Percentiles rank a stretch among this genome's conserved stretches.
These are phyloP conservation scores for Platycercus adscitus DNA, from an alignment of 2,113 vertebrate genomes.

Conservation along the genomic window DNA sequence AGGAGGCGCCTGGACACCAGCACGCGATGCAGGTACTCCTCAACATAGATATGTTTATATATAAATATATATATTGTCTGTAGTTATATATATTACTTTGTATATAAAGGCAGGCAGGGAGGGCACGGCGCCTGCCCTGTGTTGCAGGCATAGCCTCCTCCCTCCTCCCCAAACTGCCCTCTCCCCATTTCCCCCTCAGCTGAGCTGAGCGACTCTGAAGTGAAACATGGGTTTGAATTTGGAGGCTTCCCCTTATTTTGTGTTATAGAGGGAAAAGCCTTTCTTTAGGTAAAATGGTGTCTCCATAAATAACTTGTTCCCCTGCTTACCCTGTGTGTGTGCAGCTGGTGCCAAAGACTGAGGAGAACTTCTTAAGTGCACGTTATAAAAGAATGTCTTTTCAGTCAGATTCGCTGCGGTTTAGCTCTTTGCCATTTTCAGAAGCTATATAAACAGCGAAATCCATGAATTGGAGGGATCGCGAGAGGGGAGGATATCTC, in stretches of 20 bases:
- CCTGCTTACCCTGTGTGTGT: fast-evolving
- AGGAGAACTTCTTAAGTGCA: background rate
- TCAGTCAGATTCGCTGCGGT: background rate
- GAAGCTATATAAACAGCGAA: background rate
- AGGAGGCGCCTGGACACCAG: fast-evolving
- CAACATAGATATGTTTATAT: background rate
- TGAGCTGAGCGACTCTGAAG: background rate
- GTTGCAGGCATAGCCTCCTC: background rate
- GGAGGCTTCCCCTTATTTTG: background rate
- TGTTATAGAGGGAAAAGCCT: background rate
- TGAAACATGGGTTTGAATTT: background rate
- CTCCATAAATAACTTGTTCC: background rate
- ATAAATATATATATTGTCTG: background rate
- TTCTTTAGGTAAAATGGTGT: background rate
- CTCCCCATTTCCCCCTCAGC: fast-evolving
- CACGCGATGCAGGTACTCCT: fast-evolving
- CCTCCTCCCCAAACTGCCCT: background rate
- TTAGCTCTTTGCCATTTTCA: background rate
- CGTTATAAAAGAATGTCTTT: background rate
- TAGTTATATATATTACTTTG: background rate
- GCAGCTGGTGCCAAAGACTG: background rate
- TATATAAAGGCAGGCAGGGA: fast-evolving
- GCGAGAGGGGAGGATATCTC: background rate
- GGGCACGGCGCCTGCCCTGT: background rate
- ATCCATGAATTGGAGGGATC: background rate